Conservation (phyloP, 2,113 vertebrate species). For the Menidia beryllina region DNA sequence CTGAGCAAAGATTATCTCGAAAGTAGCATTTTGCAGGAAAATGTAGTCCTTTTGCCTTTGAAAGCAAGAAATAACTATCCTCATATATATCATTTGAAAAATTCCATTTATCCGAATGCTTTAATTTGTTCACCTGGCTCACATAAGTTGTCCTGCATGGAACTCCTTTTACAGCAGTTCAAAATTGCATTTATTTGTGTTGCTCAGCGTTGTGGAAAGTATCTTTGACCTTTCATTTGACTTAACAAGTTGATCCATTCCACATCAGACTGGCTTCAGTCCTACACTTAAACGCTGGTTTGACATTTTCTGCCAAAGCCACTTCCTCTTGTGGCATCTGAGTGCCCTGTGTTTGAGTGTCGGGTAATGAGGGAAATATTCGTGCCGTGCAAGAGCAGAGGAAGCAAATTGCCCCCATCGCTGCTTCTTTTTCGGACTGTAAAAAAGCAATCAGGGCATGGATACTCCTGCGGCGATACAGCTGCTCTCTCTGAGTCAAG, state of each 20-base stretch:
- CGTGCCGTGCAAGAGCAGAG: slow-evolving; percentile 41
- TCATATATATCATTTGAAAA: not conserved
- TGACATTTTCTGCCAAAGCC: slow-evolving; percentile 74
- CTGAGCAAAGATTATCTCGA: not conserved
- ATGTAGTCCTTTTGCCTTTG: slow-evolving; percentile 10
- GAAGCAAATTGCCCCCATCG: slow-evolving; percentile 64
- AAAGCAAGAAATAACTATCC: slow-evolving; percentile 24
- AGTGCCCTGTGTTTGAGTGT: slow-evolving; percentile 62
- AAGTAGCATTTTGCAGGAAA: not conserved
- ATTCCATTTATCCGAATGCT: slow-evolving; percentile 11
- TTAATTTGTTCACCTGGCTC: slow-evolving; percentile 3
- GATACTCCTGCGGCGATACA: slow-evolving; percentile 40
- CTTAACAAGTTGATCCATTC: slow-evolving; percentile 73
- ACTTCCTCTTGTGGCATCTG: slow-evolving; percentile 74
- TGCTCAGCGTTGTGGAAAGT: slow-evolving; percentile 56
- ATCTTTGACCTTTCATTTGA: slow-evolving; percentile 78
- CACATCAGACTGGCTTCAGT: slow-evolving; percentile 68
- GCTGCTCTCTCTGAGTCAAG: slow-evolving; percentile 46
- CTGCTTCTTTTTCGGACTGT: slow-evolving; percentile 47
- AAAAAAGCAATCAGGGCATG: slow-evolving; percentile 56
- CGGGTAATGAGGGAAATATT: slow-evolving; percentile 69
- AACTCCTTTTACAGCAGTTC: slow-evolving; percentile 28
- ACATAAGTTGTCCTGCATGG: slow-evolving; percentile 25
- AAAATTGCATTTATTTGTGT: slow-evolving; percentile 45
- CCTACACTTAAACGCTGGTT: slow-evolving; percentile 69